Base-by-base conservation (phyloP, 2,888 invertebrate species). In the Acanthacorydalis orientalis region DNA sequence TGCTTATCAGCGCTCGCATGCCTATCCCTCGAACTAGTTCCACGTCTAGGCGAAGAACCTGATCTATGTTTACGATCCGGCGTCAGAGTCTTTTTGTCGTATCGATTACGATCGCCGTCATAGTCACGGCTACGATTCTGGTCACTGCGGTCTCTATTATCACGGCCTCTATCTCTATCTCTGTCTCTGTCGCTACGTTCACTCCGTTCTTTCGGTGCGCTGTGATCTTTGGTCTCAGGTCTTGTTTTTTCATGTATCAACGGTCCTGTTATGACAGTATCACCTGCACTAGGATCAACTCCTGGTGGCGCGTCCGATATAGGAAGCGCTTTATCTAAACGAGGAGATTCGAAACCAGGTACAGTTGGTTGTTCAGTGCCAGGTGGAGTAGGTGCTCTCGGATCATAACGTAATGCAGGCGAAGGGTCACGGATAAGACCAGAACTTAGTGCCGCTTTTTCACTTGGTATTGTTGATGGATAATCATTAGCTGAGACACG, bases 281-380 rank as follows among this genome's bases (percentile, higher is more conserved):
- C 46, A 33, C 51, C 46, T 4, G 53, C 53, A 38, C 51, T 53
- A 38, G 55, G 52, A 35, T 54, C 53, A 11, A 54, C 52, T 2
- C 55, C 54, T 12, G 53, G 54, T 4, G 55, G 55, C 12, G 53
- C 53, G 35, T 49, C 50, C n/a, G 50, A 48, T 16, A 50, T 50
- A 9, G 52, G 41, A 1, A 43, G 40, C 48, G 49, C 54, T 16
- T 54, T 39, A 10, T 52, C 54, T 55, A 72, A 72, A 10, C 72
- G 70, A 1, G 73, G 68, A 23, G 70, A 69, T 57, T 78, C 78
- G 57, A 74, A 73, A 23, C 77, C 78, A 37, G 76, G 77, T 15
- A 74, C 71, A 1, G 76, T 72, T 7, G 77, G 76, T 57, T 78
- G 76, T 49, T 73, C 73, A 1, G 78, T 76, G 11, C 76, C 77